A percentile compares a stretch with the other conserved stretches of the same genome.
phyloP scores from a whole-genome alignment of 2,888 invertebrate genomes.

The Lasioglossum pauxillum region DNA sequence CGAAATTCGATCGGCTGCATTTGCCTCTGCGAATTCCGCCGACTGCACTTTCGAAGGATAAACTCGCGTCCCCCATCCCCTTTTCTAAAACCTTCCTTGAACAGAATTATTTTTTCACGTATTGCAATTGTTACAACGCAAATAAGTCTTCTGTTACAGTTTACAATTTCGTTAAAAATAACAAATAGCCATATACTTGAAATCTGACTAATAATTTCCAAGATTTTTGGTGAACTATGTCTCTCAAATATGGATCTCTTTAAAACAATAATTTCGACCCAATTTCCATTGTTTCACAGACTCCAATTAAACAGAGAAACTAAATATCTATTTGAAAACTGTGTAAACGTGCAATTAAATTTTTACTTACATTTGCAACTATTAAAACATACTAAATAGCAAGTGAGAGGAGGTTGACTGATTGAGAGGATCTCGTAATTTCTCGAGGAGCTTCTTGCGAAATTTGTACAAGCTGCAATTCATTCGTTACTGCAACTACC shows the following conservation, averaged over 20 bases:
- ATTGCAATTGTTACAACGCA: neutral
- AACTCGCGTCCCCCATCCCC: neutral
- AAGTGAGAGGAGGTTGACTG: neutral
- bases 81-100: no score
- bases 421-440: neutral
- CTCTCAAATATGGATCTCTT: no score
- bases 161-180: neutral
- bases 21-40: neutral
- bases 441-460: neutral
- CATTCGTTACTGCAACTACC: neutral
- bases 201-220: no score
- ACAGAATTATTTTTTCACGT: neutral
- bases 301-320: neutral
- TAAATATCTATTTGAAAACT: neutral
- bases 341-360: neutral
- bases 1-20: neutral
- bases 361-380: neutral
- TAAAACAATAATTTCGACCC: no score
- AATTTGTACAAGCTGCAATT: neutral
- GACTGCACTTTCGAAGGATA: neutral
- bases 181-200: neutral
- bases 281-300: no score
- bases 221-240: no score
- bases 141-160: neutral
- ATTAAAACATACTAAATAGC: neutral